Conservation (phyloP, 2,888 invertebrate genomes). For the Anticlea derivata region DNA sequence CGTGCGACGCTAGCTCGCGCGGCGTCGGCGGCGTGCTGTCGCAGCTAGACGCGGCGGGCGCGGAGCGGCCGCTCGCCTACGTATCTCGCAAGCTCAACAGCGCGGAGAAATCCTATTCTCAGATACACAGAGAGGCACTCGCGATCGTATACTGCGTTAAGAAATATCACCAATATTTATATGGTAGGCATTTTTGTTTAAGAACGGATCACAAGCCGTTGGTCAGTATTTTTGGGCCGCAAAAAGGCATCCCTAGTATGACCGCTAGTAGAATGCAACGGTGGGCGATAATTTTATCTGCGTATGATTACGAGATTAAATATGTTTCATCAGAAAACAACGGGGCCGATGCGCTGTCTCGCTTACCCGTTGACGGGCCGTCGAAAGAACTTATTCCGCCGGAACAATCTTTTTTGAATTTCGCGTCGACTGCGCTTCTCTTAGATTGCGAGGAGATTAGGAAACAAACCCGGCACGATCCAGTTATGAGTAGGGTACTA, state of each 20-base stretch:
- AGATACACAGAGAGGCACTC: background rate
- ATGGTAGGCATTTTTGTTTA: background rate
- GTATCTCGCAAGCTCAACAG: conserved; percentile 20
- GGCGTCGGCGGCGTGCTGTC: conserved; percentile 19
- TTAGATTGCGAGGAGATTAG: conserved; percentile 20
- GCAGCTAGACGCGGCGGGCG: conserved; percentile 15
- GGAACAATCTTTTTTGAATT: conserved; percentile 27
- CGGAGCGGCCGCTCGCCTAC: conserved; percentile 33
- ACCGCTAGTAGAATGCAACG: background rate
- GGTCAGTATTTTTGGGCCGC: background rate
- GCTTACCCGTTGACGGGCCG: too few species aligned
- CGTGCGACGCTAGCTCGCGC: conserved; percentile 35
- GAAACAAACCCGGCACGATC: too few species aligned
- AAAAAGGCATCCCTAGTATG: background rate
- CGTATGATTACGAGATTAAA: too few species aligned
- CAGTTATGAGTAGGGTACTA: too few species aligned
- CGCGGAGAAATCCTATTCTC: conserved; percentile 4
- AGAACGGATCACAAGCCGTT: background rate
- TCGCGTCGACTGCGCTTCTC: conserved; percentile 18
- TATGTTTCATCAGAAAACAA: too few species aligned
- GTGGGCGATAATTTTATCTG: too few species aligned
- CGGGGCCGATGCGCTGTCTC: background rate
- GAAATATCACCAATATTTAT: background rate
- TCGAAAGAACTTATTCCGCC: background rate
- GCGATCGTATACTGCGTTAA: background rate